These are phyloP conservation scores for Carduelis carduelis DNA, from an alignment of 2,797 vertebrate species.

Conservation along the genomic window DNA sequence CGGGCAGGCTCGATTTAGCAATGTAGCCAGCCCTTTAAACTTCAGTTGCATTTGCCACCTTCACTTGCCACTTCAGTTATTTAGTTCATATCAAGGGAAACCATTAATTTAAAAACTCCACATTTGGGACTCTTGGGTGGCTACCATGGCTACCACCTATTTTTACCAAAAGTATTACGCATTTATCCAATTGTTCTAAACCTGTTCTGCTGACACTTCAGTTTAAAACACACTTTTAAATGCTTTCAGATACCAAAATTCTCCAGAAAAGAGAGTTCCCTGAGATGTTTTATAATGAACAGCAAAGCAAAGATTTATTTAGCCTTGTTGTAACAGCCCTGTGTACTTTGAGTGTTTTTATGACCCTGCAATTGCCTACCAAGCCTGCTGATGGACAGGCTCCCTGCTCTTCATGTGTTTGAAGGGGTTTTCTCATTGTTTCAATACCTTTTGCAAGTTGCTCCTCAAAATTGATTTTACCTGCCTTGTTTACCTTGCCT, in stretches of 20 bases:
- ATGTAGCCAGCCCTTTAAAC: neutral
- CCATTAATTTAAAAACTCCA: neutral
- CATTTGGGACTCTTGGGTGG: neutral
- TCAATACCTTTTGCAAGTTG: neutral
- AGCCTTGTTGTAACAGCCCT: neutral
- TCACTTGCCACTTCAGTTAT: neutral
- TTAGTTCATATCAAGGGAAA: neutral
- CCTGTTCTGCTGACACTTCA: constrained; percentile 1
- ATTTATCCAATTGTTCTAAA: constrained; percentile 20
- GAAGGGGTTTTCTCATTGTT: neutral
- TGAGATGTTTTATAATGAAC: neutral
- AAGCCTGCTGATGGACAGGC: neutral
- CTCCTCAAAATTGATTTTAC: constrained; percentile 15
- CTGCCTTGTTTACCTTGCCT: constrained; percentile 17
- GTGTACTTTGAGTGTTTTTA: neutral
- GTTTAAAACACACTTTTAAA: neutral
- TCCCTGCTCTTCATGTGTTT: neutral
- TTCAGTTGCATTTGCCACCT: neutral
- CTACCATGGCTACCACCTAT: constrained; percentile 38
- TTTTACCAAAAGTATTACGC: constrained; percentile 1
- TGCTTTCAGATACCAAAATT: neutral
- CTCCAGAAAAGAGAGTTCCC: neutral
- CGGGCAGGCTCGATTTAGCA: neutral
- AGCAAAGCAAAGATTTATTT: constrained; percentile 48
- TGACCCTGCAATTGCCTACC: neutral